phyloP scores from a whole-genome alignment of 2,888 invertebrate genomes.

The Lacanobia oleracea region DNA sequence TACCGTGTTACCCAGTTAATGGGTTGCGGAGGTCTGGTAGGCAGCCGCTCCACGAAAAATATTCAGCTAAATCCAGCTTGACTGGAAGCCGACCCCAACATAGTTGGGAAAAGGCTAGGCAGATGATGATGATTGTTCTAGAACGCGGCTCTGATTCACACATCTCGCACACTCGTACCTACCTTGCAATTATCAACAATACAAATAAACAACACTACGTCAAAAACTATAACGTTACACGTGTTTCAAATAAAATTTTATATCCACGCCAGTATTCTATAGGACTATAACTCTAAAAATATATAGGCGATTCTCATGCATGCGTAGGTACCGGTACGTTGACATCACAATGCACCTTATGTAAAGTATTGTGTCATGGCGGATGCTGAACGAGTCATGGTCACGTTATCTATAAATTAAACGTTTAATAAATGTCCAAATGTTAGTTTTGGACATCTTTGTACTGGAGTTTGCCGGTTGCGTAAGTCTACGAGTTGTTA shows the following conservation, averaged over 20 bases:
- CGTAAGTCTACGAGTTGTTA: neutral
- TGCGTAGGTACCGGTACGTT: conserved; percentile 77
- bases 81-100: too few relatives aligned
- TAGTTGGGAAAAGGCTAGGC: too few relatives aligned
- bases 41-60: too few relatives aligned
- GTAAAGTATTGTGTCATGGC: conserved; percentile 68
- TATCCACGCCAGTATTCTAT: conserved; percentile 83
- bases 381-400: conserved; percentile 59
- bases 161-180: conserved; percentile 48
- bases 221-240: conserved; percentile 81
- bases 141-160: neutral
- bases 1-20: too few relatives aligned
- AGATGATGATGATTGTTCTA: neutral
- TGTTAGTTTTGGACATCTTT: conserved; percentile 21
- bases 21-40: too few relatives aligned
- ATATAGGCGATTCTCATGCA: conserved; percentile 82
- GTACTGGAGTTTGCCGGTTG: neutral
- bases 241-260: conserved; percentile 88
- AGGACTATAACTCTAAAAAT: conserved; percentile 84
- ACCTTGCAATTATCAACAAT: conserved; percentile 68
- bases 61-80: too few relatives aligned
- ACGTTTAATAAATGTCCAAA: conserved; percentile 25
- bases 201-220: conserved; percentile 68
- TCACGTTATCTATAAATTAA: conserved; percentile 51
- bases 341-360: conserved; percentile 71